A percentile compares a stretch with the other conserved stretches of the same genome.
Evolutionary conservation across 1,140 invertebrate species (phyloP).

Genomic region (Polypedilum vanderplanki): DNA sequence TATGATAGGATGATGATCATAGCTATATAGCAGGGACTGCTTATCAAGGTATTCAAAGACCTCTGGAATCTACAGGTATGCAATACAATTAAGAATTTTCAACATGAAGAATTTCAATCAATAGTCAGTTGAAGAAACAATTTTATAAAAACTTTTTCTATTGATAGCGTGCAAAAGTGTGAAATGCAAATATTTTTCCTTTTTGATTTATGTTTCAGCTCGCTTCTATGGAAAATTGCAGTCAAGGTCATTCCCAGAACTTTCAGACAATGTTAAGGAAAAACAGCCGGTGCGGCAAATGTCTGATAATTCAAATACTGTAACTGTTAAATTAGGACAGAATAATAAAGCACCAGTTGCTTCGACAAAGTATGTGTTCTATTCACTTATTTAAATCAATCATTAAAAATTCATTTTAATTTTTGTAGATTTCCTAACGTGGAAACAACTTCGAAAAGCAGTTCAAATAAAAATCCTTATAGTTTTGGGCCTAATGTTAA

Average conservation of each 20-base stretch:
- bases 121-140: neutral
- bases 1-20: conserved; percentile 23
- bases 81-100: neutral
- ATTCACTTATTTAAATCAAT: neutral
- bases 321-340: neutral
- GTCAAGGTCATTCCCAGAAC: conserved; percentile 30
- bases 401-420: neutral
- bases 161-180: neutral
- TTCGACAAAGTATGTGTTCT: conserved; percentile 21
- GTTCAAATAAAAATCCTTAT: neutral
- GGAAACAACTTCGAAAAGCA: neutral
- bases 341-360: conserved; percentile 29
- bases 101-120: neutral
- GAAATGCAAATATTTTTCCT: neutral
- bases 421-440: neutral
- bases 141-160: neutral
- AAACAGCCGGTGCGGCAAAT: conserved; percentile 12
- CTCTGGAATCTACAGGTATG: conserved; percentile 9
- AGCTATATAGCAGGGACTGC: neutral
- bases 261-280: neutral
- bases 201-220: conserved; percentile 10
- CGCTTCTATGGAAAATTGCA: conserved; percentile 26
- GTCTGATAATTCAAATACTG: neutral
- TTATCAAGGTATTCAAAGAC: neutral
- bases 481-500: neutral